Conservation (phyloP, 2,797 vertebrate genomes). For the Sibirionetta formosa region DNA sequence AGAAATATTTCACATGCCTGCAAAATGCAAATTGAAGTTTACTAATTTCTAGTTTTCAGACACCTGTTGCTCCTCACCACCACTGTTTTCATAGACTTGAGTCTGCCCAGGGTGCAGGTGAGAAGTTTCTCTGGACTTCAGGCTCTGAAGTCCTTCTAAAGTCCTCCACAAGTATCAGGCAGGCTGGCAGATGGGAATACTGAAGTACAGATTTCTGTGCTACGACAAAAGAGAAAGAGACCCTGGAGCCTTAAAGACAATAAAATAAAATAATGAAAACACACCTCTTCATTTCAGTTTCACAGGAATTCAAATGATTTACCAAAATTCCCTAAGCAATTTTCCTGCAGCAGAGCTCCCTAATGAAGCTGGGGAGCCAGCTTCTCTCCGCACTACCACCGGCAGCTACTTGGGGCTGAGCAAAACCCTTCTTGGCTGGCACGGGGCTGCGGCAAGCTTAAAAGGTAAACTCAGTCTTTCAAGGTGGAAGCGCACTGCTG, state of each 20-base stretch:
- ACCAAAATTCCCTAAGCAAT: constrained; percentile 64
- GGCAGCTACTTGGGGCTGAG: neutral
- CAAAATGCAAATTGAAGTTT: constrained; percentile 7
- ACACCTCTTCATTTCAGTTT: constrained; percentile 26
- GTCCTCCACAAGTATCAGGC: neutral
- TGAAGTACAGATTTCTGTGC: constrained; percentile 1
- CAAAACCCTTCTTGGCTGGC: neutral
- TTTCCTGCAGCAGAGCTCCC: constrained; percentile 59
- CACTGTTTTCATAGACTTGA: neutral
- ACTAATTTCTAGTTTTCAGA: neutral
- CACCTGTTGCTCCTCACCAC: constrained; percentile 14
- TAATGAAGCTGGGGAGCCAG: constrained; percentile 62
- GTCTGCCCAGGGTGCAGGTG: neutral
- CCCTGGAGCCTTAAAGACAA: constrained; percentile 8
- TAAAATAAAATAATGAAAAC: constrained; percentile 22
- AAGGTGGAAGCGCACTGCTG: neutral
- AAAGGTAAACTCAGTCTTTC: neutral
- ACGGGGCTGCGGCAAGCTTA: rapidly evolving
- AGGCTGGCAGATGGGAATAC: rapidly evolving
- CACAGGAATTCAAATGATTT: constrained; percentile 21
- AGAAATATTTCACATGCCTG: neutral
- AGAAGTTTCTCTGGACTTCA: neutral
- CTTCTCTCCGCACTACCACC: neutral
- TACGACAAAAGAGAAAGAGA: neutral
- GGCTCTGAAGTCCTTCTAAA: neutral